phyloP scores from a whole-genome alignment of 1,140 invertebrate genomes.

The Microplitis mediator region DNA sequence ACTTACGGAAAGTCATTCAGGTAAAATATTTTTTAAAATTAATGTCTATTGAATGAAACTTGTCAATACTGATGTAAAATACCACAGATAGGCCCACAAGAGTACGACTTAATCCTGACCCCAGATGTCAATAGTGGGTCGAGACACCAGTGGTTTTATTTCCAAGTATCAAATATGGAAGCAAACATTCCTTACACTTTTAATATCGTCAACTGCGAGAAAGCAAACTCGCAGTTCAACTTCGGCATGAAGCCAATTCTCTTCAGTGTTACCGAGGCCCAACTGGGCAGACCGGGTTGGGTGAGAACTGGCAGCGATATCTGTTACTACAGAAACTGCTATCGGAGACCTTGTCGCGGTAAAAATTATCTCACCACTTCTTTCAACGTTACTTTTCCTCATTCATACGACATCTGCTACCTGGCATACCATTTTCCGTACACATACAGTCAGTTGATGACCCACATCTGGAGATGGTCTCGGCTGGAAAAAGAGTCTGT shows the following conservation, averaged over 20 bases:
- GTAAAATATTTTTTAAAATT: slow-evolving; percentile 58
- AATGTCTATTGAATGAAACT: background rate
- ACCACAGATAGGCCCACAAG: slow-evolving; percentile 70
- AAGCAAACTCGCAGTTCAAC: slow-evolving; percentile 88
- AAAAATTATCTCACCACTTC: slow-evolving; percentile 80
- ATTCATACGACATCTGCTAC: slow-evolving; percentile 83
- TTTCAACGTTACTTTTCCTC: slow-evolving; percentile 82
- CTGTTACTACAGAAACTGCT: slow-evolving; percentile 81
- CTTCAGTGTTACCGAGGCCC: slow-evolving; percentile 79
- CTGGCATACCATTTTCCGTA: slow-evolving; percentile 92
- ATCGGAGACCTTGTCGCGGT: slow-evolving; percentile 64
- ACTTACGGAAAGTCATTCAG: slow-evolving; percentile 86
- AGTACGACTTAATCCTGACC: slow-evolving; percentile 87
- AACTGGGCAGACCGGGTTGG: slow-evolving; percentile 74
- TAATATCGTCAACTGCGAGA: slow-evolving; percentile 92
- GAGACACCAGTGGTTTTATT: slow-evolving; percentile 93
- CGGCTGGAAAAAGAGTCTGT: slow-evolving; percentile 47
- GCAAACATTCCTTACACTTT: slow-evolving; percentile 77
- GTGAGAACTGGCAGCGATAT: slow-evolving; percentile 75
- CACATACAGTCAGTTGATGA: slow-evolving; percentile 80
- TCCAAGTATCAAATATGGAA: slow-evolving; percentile 85
- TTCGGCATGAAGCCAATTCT: slow-evolving; percentile 92
- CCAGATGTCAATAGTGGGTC: slow-evolving; percentile 84
- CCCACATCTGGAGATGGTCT: slow-evolving; percentile 70
- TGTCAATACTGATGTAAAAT: background rate